These are phyloP conservation scores for Prunella strophiata DNA, from an alignment of 2,797 vertebrate genomes.

Conservation along the genomic window DNA sequence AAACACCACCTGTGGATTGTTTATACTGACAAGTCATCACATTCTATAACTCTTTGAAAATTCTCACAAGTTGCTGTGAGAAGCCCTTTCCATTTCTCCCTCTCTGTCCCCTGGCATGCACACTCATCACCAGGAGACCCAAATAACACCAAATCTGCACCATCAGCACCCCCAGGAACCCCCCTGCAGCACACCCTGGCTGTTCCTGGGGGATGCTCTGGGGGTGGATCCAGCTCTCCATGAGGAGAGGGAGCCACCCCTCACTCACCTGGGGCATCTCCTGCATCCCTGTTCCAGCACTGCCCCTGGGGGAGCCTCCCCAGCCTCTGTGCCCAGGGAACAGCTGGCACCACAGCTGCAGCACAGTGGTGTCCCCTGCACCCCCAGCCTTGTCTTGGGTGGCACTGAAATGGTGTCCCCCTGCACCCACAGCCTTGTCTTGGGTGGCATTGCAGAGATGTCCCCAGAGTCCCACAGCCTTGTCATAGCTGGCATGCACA, in stretches of 20 bases:
- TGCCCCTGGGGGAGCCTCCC: background rate
- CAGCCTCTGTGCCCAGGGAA: background rate
- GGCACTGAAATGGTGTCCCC: no score
- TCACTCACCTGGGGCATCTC: background rate
- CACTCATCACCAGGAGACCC: background rate
- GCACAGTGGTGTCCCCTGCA: no score
- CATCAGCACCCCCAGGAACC: background rate
- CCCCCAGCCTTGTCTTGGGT: no score
- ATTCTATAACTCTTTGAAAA: no score
- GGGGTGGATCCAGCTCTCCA: background rate
- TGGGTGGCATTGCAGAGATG: fast-evolving
- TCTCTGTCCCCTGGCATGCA: background rate
- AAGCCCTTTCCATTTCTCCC: no score
- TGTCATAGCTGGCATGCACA: no score
- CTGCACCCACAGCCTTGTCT: no score
- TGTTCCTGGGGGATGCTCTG: background rate
- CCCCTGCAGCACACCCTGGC: background rate
- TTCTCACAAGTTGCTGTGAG: no score
- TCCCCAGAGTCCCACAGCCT: background rate
- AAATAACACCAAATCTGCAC: background rate
- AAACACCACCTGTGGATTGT: no score
- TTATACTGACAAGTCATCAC: no score
- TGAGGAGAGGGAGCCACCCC: background rate
- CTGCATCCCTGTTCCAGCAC: background rate
- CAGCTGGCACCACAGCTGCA: background rate